phyloP scores from a whole-genome alignment of 2,888 invertebrate species.

The Drosophila robusta region DNA sequence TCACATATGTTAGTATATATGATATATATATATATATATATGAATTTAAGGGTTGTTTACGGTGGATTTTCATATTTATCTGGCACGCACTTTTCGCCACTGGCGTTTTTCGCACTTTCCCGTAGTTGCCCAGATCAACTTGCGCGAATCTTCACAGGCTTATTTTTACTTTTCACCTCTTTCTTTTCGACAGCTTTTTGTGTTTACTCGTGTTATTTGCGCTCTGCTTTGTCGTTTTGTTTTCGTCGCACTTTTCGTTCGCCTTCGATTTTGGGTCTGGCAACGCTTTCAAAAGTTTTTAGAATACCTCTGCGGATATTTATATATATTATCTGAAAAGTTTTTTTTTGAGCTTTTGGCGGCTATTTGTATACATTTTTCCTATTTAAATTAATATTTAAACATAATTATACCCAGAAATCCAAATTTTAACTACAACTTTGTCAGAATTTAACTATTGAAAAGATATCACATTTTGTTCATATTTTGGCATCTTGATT shows the following conservation, averaged over 20 bases:
- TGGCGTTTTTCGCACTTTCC: conserved; percentile 34
- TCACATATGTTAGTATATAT: background rate
- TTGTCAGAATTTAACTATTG: no score
- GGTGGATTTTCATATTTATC: conserved; percentile 14
- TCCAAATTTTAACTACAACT: no score
- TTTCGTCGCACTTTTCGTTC: conserved; percentile 56
- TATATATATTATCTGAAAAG: conserved; percentile 24
- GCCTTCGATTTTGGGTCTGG: conserved; percentile 37
- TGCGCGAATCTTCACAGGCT: conserved; percentile 17
- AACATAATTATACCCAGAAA: no score
- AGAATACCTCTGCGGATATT: conserved; percentile 1
- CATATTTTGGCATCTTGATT: no score
- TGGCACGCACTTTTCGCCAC: conserved; percentile 35
- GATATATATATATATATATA: background rate
- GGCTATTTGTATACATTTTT: conserved; percentile 8
- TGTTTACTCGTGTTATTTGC: conserved; percentile 27
- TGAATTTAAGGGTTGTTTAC: conserved; percentile 1
- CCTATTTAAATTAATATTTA: background rate
- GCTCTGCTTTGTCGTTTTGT: conserved; percentile 52
- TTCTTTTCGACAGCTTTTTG: conserved; percentile 20
- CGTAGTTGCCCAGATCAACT: conserved; percentile 1
- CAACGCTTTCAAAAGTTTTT: conserved; percentile 57
- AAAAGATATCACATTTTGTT: no score
- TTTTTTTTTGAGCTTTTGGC: conserved; percentile 44
- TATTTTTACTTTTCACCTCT: conserved; percentile 39